Base-by-base conservation (phyloP, 1,140 invertebrate genomes). In the Pogonomyrmex californicus region DNA sequence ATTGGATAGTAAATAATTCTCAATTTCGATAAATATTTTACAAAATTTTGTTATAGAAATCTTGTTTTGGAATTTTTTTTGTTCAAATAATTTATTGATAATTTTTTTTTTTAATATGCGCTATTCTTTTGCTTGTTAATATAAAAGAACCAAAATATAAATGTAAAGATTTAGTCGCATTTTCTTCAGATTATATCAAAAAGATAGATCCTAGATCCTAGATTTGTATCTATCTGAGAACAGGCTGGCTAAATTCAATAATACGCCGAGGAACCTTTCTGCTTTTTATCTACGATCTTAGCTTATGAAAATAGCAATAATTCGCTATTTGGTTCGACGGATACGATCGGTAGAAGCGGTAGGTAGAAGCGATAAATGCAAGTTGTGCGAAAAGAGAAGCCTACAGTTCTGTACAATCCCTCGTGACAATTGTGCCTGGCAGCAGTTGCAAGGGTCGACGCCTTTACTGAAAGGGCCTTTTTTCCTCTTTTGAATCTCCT, bases 361-460 rank as follows among this genome's bases (percentile, higher is more conserved):
- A 38, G 49, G 41, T 36, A 41, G 81, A 12, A 12, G n/a, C 38
- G 65, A 73, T 63, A 85, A 77, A 51, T 60, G 56, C 77, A 58
- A 85, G 77, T 76, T 70, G 71, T 56, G 78, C 71, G 89, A 91
- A 91, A 86, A 90, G 91, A 90, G 86, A 85, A 82, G 76, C 79
- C 51, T 30, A 85, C 47, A 88, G 87, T 89, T 70, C 82, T 81
- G 87, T 47, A 47, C 85, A 90, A 90, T 88, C 91, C 87, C 90
- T 92, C 87, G 90, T 92, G 93, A 94, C 93, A 94, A 94, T 94
- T 92, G 93, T 92, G 93, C 93, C 93, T 94, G 92, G 91, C 91
- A 93, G 66, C 89, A 86, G 89, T 93, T 88, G 91, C 92, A 89
- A 92, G 93, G 92, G 93, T 94, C 93, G 93, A 93, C 93, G 93